phyloP scores from a whole-genome alignment of 2,113 vertebrate genomes.

The Cyprinodon variegatus region DNA sequence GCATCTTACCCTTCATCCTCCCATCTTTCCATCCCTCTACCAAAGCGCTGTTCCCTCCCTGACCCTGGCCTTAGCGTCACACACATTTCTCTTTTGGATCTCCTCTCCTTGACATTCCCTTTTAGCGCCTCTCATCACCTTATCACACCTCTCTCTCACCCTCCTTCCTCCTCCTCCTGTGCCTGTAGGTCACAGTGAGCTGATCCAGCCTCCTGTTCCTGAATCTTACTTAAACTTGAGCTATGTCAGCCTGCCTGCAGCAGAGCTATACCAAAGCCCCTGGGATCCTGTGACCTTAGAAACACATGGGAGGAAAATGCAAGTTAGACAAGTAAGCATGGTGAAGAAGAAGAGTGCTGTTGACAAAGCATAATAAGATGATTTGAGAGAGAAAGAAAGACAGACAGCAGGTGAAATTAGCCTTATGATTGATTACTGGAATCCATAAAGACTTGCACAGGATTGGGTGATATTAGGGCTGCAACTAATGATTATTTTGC shows the following conservation, averaged over 20 bases:
- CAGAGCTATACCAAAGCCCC: constrained; percentile 41
- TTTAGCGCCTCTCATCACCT: constrained; percentile 9
- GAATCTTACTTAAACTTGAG: constrained; percentile 65
- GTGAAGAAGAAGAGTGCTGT: neutral
- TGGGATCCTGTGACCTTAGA: constrained; percentile 48
- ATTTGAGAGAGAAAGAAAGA: neutral
- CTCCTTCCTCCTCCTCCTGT: neutral
- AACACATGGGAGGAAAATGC: neutral
- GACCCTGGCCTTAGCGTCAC: constrained; percentile 12
- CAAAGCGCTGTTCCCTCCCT: neutral
- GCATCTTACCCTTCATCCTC: constrained; percentile 8
- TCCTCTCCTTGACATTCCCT: constrained; percentile 43
- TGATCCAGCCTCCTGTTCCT: constrained; percentile 42
- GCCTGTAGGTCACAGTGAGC: constrained; percentile 43
- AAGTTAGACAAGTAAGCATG: neutral
- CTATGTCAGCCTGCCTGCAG: constrained; percentile 52
- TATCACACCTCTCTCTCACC: neutral
- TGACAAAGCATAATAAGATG: neutral
- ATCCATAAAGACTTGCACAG: neutral
- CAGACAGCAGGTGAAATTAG: neutral
- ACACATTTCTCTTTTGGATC: constrained; percentile 19
- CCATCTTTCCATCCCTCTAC: neutral
- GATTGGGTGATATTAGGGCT: too few species aligned
- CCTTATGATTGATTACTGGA: neutral
- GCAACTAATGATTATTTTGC: neutral